Evolutionary conservation across 2,113 vertebrate species (phyloP).

Genomic region (Anseranas semipalmata): DNA sequence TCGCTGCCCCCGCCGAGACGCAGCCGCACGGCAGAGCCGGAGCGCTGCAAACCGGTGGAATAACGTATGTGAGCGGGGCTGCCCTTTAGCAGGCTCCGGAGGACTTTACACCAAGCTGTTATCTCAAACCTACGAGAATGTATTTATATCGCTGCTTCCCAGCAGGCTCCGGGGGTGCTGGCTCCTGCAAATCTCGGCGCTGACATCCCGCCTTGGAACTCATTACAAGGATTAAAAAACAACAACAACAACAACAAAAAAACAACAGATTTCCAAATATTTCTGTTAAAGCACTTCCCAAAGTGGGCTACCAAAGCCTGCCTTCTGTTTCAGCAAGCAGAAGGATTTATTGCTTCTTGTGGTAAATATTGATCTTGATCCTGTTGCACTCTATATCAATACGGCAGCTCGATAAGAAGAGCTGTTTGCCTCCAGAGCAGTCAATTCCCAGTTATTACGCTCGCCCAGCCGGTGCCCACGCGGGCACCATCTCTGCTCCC

Average conservation of each 20-base stretch:
- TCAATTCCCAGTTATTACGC: constrained; percentile 49
- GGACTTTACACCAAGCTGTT: constrained; percentile 23
- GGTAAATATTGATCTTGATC: constrained; percentile 39
- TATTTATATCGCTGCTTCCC: constrained; percentile 51
- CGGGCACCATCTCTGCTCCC: neutral
- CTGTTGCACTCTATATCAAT: neutral
- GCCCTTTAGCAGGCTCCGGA: constrained; percentile 35
- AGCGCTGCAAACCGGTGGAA: neutral
- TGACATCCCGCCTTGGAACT: constrained; percentile 39
- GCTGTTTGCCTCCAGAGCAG: constrained; percentile 50
- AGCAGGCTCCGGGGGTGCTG: constrained; percentile 39
- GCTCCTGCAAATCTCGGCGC: neutral
- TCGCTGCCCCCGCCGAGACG: neutral
- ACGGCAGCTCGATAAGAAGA: neutral
- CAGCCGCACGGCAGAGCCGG: neutral
- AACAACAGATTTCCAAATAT: neutral
- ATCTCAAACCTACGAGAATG: constrained; percentile 12
- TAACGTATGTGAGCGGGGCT: neutral
- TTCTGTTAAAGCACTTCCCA: constrained; percentile 5
- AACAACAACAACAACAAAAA: neutral
- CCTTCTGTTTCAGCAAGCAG: constrained; percentile 9
- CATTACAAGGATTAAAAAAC: neutral
- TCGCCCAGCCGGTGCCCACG: neutral
- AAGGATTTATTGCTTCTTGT: constrained; percentile 52
- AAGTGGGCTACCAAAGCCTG: neutral